Conservation (phyloP, 2,113 vertebrate genomes). For the Macrotus californicus region DNA sequence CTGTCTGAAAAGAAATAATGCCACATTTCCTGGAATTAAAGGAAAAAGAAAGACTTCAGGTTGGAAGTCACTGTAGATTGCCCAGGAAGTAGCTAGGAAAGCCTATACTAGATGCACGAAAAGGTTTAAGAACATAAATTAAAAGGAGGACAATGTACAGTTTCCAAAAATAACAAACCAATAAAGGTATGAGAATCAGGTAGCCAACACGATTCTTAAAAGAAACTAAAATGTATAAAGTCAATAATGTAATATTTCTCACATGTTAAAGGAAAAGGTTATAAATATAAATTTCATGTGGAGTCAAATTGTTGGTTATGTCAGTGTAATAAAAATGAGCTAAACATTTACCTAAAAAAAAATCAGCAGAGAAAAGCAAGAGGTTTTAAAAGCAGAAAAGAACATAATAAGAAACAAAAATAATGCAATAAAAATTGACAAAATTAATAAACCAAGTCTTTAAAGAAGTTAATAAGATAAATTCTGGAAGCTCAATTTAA, state of each 20-base stretch:
- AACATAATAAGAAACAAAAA: neutral
- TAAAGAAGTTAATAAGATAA: neutral
- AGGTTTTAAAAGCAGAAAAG: neutral
- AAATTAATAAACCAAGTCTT: neutral
- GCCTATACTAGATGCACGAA: neutral
- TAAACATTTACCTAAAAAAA: neutral
- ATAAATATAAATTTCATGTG: neutral
- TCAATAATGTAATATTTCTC: neutral
- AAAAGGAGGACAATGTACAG: neutral
- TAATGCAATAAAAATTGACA: neutral
- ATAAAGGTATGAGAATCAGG: neutral
- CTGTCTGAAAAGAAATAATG: neutral
- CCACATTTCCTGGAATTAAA: neutral
- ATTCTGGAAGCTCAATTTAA: neutral
- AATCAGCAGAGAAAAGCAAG: neutral
- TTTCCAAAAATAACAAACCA: neutral
- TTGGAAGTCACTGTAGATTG: neutral
- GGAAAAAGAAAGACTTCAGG: neutral
- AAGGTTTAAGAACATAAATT: neutral
- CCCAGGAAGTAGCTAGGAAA: neutral
- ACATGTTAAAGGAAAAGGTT: neutral
- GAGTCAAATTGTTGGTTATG: neutral
- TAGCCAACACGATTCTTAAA: neutral
- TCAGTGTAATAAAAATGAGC: neutral
- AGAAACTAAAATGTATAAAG: neutral